Percentiles rank a stretch among this genome's conserved stretches.
phyloP scores from a whole-genome alignment of 2,888 invertebrate genomes.

The Rhagonycha fulva region DNA sequence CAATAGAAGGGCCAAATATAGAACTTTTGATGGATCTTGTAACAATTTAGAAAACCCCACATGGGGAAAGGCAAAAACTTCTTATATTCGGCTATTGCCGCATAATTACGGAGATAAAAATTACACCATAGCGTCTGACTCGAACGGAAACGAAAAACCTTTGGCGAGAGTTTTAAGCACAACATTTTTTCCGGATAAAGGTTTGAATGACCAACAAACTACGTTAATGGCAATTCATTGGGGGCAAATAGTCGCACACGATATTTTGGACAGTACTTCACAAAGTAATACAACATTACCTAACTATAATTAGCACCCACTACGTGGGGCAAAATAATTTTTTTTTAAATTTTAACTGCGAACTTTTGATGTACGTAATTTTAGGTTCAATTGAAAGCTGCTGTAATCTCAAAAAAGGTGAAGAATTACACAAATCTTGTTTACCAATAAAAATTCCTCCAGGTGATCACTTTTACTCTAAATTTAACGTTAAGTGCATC shows the following conservation, averaged over 20 bases:
- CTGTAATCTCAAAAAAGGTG: neutral
- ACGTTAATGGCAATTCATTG: constrained; percentile 78
- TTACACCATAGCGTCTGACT: constrained; percentile 61
- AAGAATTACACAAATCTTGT: constrained; percentile 57
- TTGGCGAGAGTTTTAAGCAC: constrained; percentile 71
- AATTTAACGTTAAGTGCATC: constrained; percentile 66
- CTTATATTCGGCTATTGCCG: constrained; percentile 67
- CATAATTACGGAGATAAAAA: constrained; percentile 70
- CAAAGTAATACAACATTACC: neutral
- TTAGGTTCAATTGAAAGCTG: neutral
- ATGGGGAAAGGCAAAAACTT: constrained; percentile 73
- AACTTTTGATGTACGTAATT: too few relatives aligned
- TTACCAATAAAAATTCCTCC: constrained; percentile 65
- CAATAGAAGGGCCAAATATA: constrained; percentile 59
- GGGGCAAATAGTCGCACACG: constrained; percentile 79
- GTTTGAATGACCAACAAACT: constrained; percentile 64
- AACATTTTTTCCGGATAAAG: constrained; percentile 62
- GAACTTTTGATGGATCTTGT: constrained; percentile 80
- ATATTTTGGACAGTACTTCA: constrained; percentile 70
- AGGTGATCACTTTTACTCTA: constrained; percentile 64
- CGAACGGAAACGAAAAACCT: constrained; percentile 61
- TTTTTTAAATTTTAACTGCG: too few relatives aligned
- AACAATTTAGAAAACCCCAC: constrained; percentile 72
- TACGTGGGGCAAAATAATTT: too few relatives aligned
- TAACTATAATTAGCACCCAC: too few relatives aligned